These are phyloP conservation scores for Nomada fucata DNA, from an alignment of 2,888 invertebrate genomes.

Conservation along the genomic window DNA sequence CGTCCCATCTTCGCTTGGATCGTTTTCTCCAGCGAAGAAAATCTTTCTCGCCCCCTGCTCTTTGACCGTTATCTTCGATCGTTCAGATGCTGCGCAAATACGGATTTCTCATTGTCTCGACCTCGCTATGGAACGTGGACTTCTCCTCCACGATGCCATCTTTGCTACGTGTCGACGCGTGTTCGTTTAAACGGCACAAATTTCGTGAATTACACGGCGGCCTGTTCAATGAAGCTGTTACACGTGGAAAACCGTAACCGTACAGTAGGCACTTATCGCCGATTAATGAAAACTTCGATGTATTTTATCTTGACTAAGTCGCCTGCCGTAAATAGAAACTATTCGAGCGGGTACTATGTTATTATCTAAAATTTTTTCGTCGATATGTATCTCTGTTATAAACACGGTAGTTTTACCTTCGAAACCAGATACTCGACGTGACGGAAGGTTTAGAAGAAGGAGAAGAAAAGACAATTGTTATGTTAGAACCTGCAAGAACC, in stretches of 20 bases:
- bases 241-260: background rate
- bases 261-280: slow-evolving; percentile 12
- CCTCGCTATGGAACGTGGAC: background rate
- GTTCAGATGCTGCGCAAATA: slow-evolving; percentile 5
- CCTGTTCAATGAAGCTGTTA: background rate
- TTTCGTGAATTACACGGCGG: background rate
- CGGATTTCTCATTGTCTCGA: background rate
- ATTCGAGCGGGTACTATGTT: background rate
- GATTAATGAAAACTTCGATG: slow-evolving; percentile 16
- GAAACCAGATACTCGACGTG: background rate
- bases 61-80: slow-evolving; percentile 4
- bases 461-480: too few relatives aligned
- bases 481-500: too few relatives aligned
- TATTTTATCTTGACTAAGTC: slow-evolving; percentile 8
- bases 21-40: background rate
- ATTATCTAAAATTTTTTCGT: background rate
- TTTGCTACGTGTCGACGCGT: background rate
- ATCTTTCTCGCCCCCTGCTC: background rate
- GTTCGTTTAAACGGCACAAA: background rate
- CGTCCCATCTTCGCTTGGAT: slow-evolving; percentile 13
- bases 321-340: slow-evolving; percentile 1
- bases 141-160: background rate
- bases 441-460: background rate
- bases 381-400: background rate
- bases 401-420: too few relatives aligned